phyloP scores from a whole-genome alignment of 2,113 vertebrate genomes.

The Symphodus melops region DNA sequence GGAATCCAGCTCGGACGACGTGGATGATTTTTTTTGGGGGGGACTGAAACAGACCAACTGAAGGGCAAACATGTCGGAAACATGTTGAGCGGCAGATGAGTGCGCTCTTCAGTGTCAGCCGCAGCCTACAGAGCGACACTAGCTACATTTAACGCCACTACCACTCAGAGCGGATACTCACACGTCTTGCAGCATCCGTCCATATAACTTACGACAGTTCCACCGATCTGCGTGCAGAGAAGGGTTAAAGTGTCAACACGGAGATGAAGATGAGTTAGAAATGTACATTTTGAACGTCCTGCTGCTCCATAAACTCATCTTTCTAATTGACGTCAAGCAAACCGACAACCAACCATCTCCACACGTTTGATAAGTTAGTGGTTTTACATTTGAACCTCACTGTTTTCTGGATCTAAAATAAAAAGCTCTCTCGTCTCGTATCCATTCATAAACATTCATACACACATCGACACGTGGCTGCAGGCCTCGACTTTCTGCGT shows the following conservation, averaged over 20 bases:
- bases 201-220: conserved; percentile 92
- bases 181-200: conserved; percentile 98
- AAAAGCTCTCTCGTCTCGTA: too few relatives aligned
- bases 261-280: not conserved
- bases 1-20: conserved; percentile 21
- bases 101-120: conserved; percentile 64
- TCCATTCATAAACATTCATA: too few relatives aligned
- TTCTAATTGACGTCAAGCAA: too few relatives aligned
- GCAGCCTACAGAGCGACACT: conserved; percentile 68
- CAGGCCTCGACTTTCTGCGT: too few relatives aligned
- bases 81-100: conserved; percentile 58
- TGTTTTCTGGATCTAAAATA: too few relatives aligned
- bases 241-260: conserved; percentile 1
- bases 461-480: too few relatives aligned
- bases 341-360: too few relatives aligned
- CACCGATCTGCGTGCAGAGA: conserved; percentile 87
- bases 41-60: conserved; percentile 49
- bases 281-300: not conserved
- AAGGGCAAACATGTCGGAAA: conserved; percentile 69
- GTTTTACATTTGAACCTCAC: too few relatives aligned
- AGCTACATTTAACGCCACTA: conserved; percentile 60
- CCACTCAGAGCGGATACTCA: conserved; percentile 83
- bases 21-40: conserved; percentile 11
- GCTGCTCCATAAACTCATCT: not conserved
- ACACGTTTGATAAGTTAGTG: too few relatives aligned